Evolutionary conservation across 2,888 invertebrate genomes (phyloP), one percentile per base, ranked within the genome.

Genomic region (Agyllia agylla): DNA sequence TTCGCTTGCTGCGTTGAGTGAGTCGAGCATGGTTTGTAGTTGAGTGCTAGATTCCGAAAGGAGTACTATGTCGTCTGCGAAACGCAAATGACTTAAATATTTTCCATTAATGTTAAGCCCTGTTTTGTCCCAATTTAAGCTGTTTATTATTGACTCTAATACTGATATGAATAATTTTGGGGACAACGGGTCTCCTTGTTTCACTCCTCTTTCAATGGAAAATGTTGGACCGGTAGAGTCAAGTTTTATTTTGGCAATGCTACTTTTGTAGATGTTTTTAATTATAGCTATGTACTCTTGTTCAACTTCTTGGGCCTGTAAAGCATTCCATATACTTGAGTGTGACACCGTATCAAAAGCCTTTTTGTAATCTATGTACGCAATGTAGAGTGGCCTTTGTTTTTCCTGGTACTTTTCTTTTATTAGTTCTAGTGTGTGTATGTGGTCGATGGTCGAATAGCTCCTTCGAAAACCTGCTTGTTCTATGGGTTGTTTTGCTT

Each of bases 381-480:
- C 85, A 5, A 90, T 27, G 11, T 64, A 64, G 1, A 64, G 64
- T 2, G 64, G 20, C 20, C 64, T 64, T 11, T 20, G 64, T 1
- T 64, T 2, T 64, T 64, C 64, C 3, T 64, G 20, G 13, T 64
- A 64, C 11, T 64, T 64, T 11, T 64, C 64, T 20, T 6, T 64
- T 8, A 64, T 20, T 20, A 24, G 11, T 20, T 64, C 64, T 1
- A 64, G 24, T 6, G 84, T 77, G 42, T 91, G 90, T 3, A 92
- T 92, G 27, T 90, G 91, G 30, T 92, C 90, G 0, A 87, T 64
- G 27, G 92, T 92, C 1, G 89, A 90, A 57, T 79, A 92, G 0
- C 84, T 88, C 33, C 81, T 87, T 20, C 92, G 83, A 31, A 92
- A 92, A 8, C 91, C 92, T 15, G 92, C 92, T 57, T 91, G 92